Percentiles rank a stretch among this genome's conserved stretches.
These are phyloP conservation scores for Ornithoptera priamus DNA, from an alignment of 2,888 invertebrate genomes.

Conservation along the genomic window DNA sequence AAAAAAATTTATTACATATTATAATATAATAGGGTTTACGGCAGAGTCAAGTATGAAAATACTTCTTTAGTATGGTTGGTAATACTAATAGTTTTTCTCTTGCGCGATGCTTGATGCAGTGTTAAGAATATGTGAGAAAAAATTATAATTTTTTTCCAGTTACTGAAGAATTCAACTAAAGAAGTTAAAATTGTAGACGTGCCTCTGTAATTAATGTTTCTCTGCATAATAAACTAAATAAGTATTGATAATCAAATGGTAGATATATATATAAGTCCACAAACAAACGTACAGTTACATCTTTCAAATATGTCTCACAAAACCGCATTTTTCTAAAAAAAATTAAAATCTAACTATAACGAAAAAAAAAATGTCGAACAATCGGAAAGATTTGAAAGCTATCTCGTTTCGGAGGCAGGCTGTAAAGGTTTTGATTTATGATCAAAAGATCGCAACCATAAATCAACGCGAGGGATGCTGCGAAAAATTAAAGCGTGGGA, in stretches of 20 bases:
- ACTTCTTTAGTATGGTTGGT: too few relatives aligned
- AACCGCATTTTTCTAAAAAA: background rate
- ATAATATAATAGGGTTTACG: background rate
- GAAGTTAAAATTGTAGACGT: too few relatives aligned
- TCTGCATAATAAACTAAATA: background rate
- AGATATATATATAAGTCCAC: too few relatives aligned
- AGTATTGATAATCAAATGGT: too few relatives aligned
- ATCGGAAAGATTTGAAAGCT: conserved; percentile 26
- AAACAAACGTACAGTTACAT: background rate
- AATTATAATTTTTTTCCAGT: too few relatives aligned
- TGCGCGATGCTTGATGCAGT: too few relatives aligned
- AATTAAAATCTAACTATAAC: background rate
- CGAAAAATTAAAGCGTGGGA: conserved; percentile 23
- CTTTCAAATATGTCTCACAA: background rate
- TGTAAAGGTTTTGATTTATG: conserved; percentile 61
- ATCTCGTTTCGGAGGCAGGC: conserved; percentile 26
- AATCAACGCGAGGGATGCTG: conserved; percentile 50
- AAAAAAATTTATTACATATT: background rate
- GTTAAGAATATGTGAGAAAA: too few relatives aligned
- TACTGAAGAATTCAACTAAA: too few relatives aligned
- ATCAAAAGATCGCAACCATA: conserved; percentile 68
- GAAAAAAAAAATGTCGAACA: conserved; percentile 13
- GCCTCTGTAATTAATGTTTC: background rate
- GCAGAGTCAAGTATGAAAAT: too few relatives aligned
- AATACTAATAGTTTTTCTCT: too few relatives aligned